Evolutionary conservation across 2,797 vertebrate genomes (phyloP).

Genomic region (Nothura maculosa): DNA sequence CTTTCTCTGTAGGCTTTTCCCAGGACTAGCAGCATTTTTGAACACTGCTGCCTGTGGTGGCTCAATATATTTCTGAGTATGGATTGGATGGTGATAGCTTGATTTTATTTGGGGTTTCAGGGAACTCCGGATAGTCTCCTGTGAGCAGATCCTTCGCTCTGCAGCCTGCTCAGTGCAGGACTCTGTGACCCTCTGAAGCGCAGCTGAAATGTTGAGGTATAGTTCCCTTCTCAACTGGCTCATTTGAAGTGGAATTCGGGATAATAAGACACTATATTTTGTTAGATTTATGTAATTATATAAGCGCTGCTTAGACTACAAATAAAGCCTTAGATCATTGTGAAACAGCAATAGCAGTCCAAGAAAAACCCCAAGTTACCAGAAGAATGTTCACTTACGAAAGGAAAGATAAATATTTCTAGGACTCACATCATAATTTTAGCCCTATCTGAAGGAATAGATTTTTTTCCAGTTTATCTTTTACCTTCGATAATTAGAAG

Average conservation of each 20-base stretch:
- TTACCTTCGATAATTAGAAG: slow-evolving; percentile 71
- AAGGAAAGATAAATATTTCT: slow-evolving; percentile 68
- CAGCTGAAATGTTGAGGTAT: not conserved
- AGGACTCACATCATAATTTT: slow-evolving; percentile 59
- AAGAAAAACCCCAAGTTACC: slow-evolving; percentile 65
- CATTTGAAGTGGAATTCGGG: slow-evolving; percentile 46
- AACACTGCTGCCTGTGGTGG: not conserved
- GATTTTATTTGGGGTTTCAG: not conserved
- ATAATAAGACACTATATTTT: slow-evolving; percentile 26
- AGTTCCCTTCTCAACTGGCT: slow-evolving; percentile 21
- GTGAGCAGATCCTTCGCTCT: not conserved
- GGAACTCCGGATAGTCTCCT: not conserved
- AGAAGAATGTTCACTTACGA: slow-evolving; percentile 57
- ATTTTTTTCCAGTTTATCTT: slow-evolving; percentile 65
- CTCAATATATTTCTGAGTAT: not conserved
- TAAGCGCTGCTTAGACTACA: slow-evolving; percentile 53
- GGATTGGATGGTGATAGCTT: not conserved
- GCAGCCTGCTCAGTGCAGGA: not conserved
- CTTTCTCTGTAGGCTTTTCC: not conserved
- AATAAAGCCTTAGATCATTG: slow-evolving; percentile 54
- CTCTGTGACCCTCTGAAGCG: not conserved
- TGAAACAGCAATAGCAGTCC: slow-evolving; percentile 49
- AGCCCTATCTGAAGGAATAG: slow-evolving; percentile 47
- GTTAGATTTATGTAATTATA: slow-evolving; percentile 49
- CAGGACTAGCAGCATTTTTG: not conserved